Evolutionary conservation across 2,113 vertebrate species (phyloP), one percentile per base, ranked within the genome.

Genomic region (Alexandromys fortis): DNA sequence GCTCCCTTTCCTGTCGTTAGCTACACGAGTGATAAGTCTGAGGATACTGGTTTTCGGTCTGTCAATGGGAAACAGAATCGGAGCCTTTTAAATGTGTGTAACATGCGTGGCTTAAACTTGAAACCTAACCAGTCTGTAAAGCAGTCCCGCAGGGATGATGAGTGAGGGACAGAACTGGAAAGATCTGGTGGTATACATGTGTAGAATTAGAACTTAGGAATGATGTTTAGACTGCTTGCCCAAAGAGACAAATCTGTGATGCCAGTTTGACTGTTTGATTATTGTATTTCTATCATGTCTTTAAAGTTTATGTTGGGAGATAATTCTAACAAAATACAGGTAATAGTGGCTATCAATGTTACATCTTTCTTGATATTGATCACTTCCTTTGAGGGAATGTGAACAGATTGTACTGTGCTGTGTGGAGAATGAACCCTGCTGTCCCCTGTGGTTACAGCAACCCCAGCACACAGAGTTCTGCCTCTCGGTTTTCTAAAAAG

Each of bases 251-350:
- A 22, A 47, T 89, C 47, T 93, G 83, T 78, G 78, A 24, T 92
- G 17, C 21, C 86, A 67, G 13, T 63, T 86, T 28, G n/a, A 45
- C 67, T 85, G 42, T 89, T 91, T 93, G 33, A 87, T 65, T 89
- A 61, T 72, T 52, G 12, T 38, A 28, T 76, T 75, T 96, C 78
- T 89, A 0, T 70, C 73, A 24, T 42, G 33, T 81, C 85, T 96
- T 96, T 94, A 93, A 86, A 72, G n/a, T 72, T 96, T 42, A 28
- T 78, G 2, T 68, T 89, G 77, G 26, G 2, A 7, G 28, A 78
- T 49, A 13, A 86, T 61, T 87, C 45, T 91, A 13, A 93, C 76
- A 77, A 28, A 77, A 82, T 87, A 49, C 4, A 79, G 58, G 12
- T 58, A 52, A 45, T 45, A 16, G 6, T 55, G 42, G 17, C 72